Conservation (phyloP, 2,888 invertebrate species). For the Archips crataeganus region DNA sequence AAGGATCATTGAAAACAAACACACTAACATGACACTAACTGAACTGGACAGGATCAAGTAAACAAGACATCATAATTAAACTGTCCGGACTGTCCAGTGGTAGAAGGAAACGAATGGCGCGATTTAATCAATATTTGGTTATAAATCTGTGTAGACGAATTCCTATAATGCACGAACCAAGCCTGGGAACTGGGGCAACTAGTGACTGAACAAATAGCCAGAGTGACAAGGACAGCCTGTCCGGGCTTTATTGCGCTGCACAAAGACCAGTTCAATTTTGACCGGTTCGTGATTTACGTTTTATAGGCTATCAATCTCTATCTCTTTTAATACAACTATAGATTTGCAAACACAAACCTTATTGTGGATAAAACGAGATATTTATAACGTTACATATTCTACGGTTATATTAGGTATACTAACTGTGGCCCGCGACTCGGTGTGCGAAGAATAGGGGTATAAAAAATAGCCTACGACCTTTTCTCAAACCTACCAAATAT, state of each 20-base stretch:
- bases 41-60: background rate
- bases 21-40: conserved; percentile 3
- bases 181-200: conserved; percentile 38
- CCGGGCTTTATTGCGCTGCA: conserved; percentile 24
- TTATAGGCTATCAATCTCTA: conserved; percentile 2
- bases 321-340: background rate
- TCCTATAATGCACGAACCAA: conserved; percentile 28
- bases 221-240: conserved; percentile 22
- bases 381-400: no score
- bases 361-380: background rate
- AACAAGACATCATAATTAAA: conserved; percentile 36
- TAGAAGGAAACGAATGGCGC: conserved; percentile 38
- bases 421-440: no score
- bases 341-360: background rate
- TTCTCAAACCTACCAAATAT: no score
- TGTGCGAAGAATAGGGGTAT: no score
- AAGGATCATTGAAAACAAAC: no score
- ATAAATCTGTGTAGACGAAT: conserved; percentile 37
- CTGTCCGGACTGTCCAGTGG: conserved; percentile 19
- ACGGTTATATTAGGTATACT: no score
- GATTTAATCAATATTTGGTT: conserved; percentile 25
- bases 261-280: conserved; percentile 26
- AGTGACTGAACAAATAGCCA: conserved; percentile 35
- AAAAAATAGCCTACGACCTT: no score
- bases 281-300: conserved; percentile 14